Conservation (phyloP, 30 jellyfish, hydroid and myxozoan genomes). For the Hydra vulgaris region DNA sequence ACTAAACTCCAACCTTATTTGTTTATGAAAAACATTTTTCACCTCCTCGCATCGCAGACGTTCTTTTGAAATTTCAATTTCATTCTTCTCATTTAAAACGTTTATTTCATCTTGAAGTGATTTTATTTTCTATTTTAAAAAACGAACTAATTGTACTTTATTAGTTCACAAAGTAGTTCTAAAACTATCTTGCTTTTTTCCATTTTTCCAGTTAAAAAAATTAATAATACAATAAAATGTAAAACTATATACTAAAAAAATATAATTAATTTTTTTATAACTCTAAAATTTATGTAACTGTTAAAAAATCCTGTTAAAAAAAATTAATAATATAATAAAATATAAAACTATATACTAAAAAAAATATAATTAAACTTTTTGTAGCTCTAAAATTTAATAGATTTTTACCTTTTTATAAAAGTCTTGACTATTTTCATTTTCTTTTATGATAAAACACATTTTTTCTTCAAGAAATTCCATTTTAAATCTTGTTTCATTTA, state of each 20-base stretch:
- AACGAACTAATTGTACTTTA: background rate
- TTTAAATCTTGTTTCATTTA: constrained; percentile 51
- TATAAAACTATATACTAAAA: too few species aligned
- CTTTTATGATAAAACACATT: constrained; percentile 19
- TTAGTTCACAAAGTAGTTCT: background rate
- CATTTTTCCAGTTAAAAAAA: too few species aligned
- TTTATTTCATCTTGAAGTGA: constrained; percentile 44
- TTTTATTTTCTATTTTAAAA: constrained; percentile 22
- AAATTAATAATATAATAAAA: too few species aligned
- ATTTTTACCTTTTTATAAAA: constrained; percentile 16
- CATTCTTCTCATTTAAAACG: constrained; percentile 39
- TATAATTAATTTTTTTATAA: too few species aligned
- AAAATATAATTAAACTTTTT: too few species aligned
- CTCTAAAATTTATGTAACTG: too few species aligned
- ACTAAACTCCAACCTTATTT: constrained; percentile 10
- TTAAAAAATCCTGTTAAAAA: too few species aligned
- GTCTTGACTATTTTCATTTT: constrained; percentile 23
- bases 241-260: too few species aligned
- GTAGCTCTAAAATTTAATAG: background rate
- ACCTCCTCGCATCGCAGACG: background rate
- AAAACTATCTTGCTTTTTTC: too few species aligned
- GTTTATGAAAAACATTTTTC: constrained; percentile 2
- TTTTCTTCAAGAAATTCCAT: constrained; percentile 30
- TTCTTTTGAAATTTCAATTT: constrained; percentile 33
- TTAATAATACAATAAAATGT: too few species aligned